phyloP scores from a whole-genome alignment of 2,797 vertebrate genomes.

The Dryobates pubescens region DNA sequence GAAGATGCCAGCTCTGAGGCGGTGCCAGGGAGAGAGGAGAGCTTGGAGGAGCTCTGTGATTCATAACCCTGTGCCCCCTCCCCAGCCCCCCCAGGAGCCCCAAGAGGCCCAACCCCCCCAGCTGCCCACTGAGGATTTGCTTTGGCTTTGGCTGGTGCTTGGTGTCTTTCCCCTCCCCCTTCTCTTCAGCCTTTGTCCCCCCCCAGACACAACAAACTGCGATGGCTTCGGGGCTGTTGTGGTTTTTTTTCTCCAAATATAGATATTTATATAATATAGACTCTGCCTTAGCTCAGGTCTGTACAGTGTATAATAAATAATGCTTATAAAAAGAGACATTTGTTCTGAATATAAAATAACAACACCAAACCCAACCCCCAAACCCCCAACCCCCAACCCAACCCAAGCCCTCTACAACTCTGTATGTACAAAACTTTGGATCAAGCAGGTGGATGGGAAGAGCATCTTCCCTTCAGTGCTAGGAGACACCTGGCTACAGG shows the following conservation, averaged over 20 bases:
- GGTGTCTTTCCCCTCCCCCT: slow-evolving; percentile 33
- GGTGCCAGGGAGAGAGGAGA: no score
- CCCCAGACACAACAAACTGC: slow-evolving; percentile 74
- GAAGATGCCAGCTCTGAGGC: no score
- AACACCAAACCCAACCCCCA: slow-evolving; percentile 72
- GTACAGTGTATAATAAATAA: slow-evolving; percentile 99
- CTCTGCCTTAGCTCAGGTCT: slow-evolving; percentile 99
- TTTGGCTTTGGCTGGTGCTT: no score
- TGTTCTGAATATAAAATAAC: slow-evolving; percentile 97
- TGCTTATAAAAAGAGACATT: slow-evolving; percentile 98
- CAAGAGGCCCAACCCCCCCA: slow-evolving; percentile 59
- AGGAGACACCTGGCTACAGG: slow-evolving; percentile 81
- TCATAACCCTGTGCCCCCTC: no score
- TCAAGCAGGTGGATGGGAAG: slow-evolving; percentile 85
- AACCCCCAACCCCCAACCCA: no score
- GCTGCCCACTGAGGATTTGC: slow-evolving; percentile 15
- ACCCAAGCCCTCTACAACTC: slow-evolving; percentile 90
- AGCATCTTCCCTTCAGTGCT: slow-evolving; percentile 76
- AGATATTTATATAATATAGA: slow-evolving; percentile 99
- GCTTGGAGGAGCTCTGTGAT: no score
- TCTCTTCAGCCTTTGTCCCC: slow-evolving; percentile 76
- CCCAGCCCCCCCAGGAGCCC: background rate
- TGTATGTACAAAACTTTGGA: slow-evolving; percentile 99
- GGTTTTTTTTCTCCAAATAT: slow-evolving; percentile 98
- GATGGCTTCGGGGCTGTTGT: slow-evolving; percentile 73